A percentile compares a stretch with the other conserved stretches of the same genome.
Conservation (phyloP, 2,888 invertebrate species). For the Tetranychus truncatus region DNA sequence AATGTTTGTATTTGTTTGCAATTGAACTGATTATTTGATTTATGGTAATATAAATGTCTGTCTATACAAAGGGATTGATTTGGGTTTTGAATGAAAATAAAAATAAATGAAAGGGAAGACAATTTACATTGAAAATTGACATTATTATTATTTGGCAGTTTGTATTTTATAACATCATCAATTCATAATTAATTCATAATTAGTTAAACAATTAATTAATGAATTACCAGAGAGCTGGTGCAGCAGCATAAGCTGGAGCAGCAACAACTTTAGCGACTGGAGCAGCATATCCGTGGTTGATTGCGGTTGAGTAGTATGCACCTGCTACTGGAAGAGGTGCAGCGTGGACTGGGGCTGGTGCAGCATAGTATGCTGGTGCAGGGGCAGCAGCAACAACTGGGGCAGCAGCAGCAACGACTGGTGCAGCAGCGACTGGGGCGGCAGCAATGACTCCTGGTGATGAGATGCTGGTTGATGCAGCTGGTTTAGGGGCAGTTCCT, state of each 20-base stretch:
- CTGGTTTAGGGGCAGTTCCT: conserved; percentile 20
- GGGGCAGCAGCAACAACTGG: background rate
- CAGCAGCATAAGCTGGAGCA: background rate
- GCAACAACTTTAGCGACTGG: background rate
- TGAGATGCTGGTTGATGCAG: conserved; percentile 9
- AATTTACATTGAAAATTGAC: background rate
- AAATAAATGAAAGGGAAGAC: background rate
- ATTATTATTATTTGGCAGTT: conserved; percentile 1
- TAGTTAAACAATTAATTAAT: too few relatives aligned
- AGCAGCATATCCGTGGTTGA: background rate
- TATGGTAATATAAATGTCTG: too few relatives aligned
- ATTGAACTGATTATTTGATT: too few relatives aligned
- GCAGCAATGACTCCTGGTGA: background rate
- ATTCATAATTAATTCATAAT: too few relatives aligned
- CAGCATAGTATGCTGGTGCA: conserved; percentile 8
- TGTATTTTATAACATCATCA: background rate
- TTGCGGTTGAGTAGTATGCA: background rate
- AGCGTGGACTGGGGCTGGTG: background rate
- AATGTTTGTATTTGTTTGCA: too few relatives aligned
- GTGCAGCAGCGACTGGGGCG: background rate
- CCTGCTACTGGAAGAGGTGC: background rate
- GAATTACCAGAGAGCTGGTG: background rate
- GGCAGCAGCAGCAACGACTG: background rate
- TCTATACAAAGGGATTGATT: too few relatives aligned
- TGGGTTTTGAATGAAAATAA: too few relatives aligned